Base-by-base conservation (phyloP, 2,113 vertebrate genomes). In the Brachypteracias leptosomus region DNA sequence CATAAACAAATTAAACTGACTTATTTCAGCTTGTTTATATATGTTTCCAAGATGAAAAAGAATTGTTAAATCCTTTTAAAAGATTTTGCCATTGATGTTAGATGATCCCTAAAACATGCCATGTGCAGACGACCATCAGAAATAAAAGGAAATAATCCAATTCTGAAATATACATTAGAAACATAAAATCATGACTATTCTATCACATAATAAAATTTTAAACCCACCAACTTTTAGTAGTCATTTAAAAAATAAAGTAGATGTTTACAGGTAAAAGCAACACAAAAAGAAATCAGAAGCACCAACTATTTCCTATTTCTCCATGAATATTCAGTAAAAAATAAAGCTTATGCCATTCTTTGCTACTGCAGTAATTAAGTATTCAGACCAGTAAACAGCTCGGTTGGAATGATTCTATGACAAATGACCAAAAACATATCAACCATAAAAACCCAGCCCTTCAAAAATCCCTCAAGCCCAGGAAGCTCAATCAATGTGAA, bases 361-460 rank as follows among this genome's bases (percentile, higher is more conserved):
- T 85, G n/a, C 70, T 93, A 67, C 61, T 84, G 85, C 93, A 96
- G 94, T 97, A 98, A 98, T 98, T 98, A 98, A 98, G 86, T 85
- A 98, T 98, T 98, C 98, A 96, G 85, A 88, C 71, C 94, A 96
- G 95, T 86, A 91, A 98, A 97, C 96, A 97, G 97, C 96, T 97
- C 78, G 1, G 93, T 79, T 89, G 95, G 93, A 97, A 97, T 98
- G 95, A 97, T 97, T 98, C 98, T 97, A 97, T 98, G 97, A 98
- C 97, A 98, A 98, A 98, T 95, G 96, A 97, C 98, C 93, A 61
- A 97, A 96, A 98, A 15, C 84, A 68, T 97, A 97, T 97, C 97
- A 98, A 97, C 96, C 84, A 90, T 95, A 95, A 97, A 97, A 98
- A 70, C 73, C 93, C 94, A 97, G 96, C 95, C 96, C 89, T 40